Conservation (phyloP, 23 tunicate species). For the Pegea sp. region DNA sequence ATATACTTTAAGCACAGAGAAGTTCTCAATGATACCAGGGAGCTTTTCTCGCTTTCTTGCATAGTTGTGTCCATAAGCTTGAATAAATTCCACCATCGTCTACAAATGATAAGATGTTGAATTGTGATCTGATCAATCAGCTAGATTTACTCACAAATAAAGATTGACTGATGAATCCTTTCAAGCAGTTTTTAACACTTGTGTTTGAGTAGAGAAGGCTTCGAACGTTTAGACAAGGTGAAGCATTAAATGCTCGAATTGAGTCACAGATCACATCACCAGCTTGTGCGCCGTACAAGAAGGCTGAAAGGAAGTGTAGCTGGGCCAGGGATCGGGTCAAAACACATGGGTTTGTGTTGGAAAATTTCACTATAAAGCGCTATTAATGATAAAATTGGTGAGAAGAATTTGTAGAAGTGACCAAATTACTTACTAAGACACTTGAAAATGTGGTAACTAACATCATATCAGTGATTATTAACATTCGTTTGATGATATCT, state of each 20-base stretch:
- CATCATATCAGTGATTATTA: conserved; percentile 31
- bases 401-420: background rate
- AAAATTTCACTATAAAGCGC: conserved; percentile 27
- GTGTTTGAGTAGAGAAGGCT: too few relatives aligned
- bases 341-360: conserved; percentile 39
- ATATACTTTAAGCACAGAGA: conserved; percentile 39
- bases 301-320: conserved; percentile 20
- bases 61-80: conserved; percentile 78
- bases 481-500: conserved; percentile 21
- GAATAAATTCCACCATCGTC: conserved; percentile 35
- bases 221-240: conserved; percentile 39
- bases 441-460: conserved; percentile 13
- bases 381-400: background rate
- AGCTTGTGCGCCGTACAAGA: conserved; percentile 23
- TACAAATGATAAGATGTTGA: conserved; percentile 6
- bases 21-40: conserved; percentile 43
- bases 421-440: conserved; percentile 26
- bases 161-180: too few relatives aligned
- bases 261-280: too few relatives aligned
- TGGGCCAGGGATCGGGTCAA: conserved; percentile 60
- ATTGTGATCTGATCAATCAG: too few relatives aligned
- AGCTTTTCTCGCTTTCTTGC: conserved; percentile 81
- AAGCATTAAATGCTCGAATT: conserved; percentile 37
- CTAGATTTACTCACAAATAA: too few relatives aligned
- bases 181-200: too few relatives aligned